Percentiles rank a stretch among this genome's conserved stretches.
These are phyloP conservation scores for Asteroscopus sphinx DNA, from an alignment of 2,888 invertebrate genomes.

Conservation along the genomic window DNA sequence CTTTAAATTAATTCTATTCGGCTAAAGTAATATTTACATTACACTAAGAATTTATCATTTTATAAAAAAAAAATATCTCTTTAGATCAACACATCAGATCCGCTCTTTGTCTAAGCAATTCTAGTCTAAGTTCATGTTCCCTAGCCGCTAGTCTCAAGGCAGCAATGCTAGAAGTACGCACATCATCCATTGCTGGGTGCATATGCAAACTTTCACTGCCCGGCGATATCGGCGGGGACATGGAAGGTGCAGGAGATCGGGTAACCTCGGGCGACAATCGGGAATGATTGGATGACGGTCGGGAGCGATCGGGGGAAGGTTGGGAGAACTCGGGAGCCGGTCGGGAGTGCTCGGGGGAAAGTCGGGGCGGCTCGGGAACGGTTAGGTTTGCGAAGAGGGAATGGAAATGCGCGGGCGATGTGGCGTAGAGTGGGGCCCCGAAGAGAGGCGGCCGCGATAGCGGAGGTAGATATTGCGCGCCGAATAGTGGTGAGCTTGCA, in stretches of 20 bases:
- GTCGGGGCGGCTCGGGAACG: conserved; percentile 84
- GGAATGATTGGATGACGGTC: conserved; percentile 65
- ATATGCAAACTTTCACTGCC: conserved; percentile 85
- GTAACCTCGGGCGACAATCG: conserved; percentile 70
- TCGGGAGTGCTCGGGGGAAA: conserved; percentile 77
- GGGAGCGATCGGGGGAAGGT: conserved; percentile 66
- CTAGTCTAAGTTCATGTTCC: conserved; percentile 96
- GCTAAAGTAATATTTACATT: conserved; percentile 31
- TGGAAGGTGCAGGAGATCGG: conserved; percentile 79
- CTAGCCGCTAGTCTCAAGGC: conserved; percentile 96
- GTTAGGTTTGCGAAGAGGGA: conserved; percentile 95
- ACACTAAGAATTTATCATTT: conserved; percentile 3
- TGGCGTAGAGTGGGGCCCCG: conserved; percentile 83
- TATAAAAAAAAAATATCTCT: not conserved
- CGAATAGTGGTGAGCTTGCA: conserved; percentile 81
- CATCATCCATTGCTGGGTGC: conserved; percentile 89
- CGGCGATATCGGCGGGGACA: conserved; percentile 89
- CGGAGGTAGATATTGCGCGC: conserved; percentile 81
- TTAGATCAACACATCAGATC: conserved; percentile 81
- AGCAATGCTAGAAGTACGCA: conserved; percentile 96
- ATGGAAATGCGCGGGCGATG: conserved; percentile 93
- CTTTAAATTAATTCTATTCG: conserved; percentile 34
- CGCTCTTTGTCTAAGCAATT: conserved; percentile 93
- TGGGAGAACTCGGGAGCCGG: conserved; percentile 73
- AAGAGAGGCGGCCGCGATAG: conserved; percentile 80